A percentile compares a stretch with the other conserved stretches of the same genome.
Evolutionary conservation across 2,888 invertebrate genomes (phyloP).

Genomic region (Cephus rjabovi): DNA sequence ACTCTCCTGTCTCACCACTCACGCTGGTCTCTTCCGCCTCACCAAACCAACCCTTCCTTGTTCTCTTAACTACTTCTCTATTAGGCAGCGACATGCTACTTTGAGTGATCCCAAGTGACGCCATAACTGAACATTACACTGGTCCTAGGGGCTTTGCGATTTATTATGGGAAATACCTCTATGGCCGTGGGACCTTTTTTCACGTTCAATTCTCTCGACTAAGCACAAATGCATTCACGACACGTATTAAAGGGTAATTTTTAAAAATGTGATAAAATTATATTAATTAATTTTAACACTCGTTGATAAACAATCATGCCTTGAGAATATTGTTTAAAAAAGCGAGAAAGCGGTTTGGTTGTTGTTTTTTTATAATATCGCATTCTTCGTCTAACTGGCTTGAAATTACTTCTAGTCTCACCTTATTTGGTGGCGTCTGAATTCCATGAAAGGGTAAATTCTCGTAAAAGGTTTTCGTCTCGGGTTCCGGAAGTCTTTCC

Average conservation of each 20-base stretch:
- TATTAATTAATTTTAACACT: not conserved
- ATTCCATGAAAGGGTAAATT: slow-evolving; percentile 95
- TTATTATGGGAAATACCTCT: not conserved
- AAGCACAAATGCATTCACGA: not conserved
- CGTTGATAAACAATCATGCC: not conserved
- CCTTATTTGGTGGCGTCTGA: slow-evolving; percentile 94
- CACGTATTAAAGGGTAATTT: not conserved
- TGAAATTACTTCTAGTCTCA: slow-evolving; percentile 64
- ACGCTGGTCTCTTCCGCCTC: not conserved
- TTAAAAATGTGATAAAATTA: not conserved
- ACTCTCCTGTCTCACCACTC: not conserved
- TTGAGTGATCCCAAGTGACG: not conserved
- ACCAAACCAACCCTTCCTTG: not conserved
- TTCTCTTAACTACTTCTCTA: not conserved
- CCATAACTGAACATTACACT: not conserved
- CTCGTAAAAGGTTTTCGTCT: slow-evolving; percentile 88
- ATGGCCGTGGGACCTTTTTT: not conserved
- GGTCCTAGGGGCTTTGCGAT: not conserved
- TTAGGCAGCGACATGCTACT: not conserved
- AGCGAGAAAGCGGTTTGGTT: not conserved
- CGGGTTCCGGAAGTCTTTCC: slow-evolving; percentile 83
- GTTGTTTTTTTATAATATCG: not conserved
- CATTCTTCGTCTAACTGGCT: not conserved
- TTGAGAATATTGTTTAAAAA: not conserved
- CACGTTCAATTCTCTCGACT: not conserved